phyloP scores from a whole-genome alignment of 2,888 invertebrate species.

The Thalpophila matura region DNA sequence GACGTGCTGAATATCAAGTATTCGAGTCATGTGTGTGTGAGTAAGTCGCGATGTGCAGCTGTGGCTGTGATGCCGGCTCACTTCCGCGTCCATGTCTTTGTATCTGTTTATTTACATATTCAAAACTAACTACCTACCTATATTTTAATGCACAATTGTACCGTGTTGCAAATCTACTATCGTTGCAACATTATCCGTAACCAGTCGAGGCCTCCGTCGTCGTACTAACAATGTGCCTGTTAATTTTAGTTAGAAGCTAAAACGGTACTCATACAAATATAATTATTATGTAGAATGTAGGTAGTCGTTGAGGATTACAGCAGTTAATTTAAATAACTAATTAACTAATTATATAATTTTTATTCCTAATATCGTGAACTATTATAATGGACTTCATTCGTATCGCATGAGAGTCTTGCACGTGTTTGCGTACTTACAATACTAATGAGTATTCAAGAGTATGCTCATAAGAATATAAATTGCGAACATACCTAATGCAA shows the following conservation, averaged over 20 bases:
- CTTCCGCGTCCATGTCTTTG: conserved; percentile 63
- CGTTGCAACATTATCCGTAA: conserved; percentile 30
- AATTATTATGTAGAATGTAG: conserved; percentile 20
- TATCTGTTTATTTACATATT: conserved; percentile 40
- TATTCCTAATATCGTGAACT: conserved; percentile 34
- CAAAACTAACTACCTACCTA: conserved; percentile 1
- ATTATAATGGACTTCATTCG: conserved; percentile 26
- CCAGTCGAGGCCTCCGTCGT: conserved; percentile 14
- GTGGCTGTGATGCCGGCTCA: conserved; percentile 67
- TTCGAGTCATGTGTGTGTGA: conserved; percentile 54
- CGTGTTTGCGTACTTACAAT: conserved; percentile 34
- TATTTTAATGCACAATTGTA: conserved; percentile 9
- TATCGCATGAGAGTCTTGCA: conserved; percentile 22
- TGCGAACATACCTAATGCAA: conserved; percentile 54
- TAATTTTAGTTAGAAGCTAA: conserved; percentile 32
- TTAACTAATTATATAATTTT: conserved; percentile 44
- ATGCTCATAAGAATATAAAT: conserved; percentile 60
- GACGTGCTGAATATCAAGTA: conserved; percentile 63
- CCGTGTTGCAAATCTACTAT: conserved; percentile 3
- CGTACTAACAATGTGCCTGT: conserved; percentile 33
- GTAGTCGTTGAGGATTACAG: conserved; percentile 13
- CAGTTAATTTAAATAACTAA: conserved; percentile 41
- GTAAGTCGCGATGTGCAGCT: conserved; percentile 72
- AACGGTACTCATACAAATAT: conserved; percentile 27
- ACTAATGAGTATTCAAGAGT: conserved; percentile 14